These are phyloP conservation scores for Catocala fraxini DNA, from an alignment of 2,888 invertebrate genomes.

Conservation along the genomic window DNA sequence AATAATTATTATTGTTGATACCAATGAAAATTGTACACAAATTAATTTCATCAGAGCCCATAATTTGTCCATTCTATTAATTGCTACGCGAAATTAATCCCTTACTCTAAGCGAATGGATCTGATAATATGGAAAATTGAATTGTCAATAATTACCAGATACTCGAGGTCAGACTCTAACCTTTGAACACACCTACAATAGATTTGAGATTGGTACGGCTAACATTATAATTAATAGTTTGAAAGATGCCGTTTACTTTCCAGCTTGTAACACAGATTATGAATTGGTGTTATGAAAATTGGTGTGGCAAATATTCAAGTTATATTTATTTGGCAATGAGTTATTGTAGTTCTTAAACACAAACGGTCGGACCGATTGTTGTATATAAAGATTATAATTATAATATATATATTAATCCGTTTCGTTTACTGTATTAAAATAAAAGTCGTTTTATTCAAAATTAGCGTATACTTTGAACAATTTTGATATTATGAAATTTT, in stretches of 20 bases:
- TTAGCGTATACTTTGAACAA: too few species aligned
- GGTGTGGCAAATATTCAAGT: too few species aligned
- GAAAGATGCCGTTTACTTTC: conserved; percentile 30
- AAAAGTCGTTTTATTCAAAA: too few species aligned
- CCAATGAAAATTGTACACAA: conserved; percentile 21
- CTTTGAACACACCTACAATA: conserved; percentile 49
- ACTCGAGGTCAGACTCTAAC: conserved; percentile 48
- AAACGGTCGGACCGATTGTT: too few species aligned
- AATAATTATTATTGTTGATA: conserved; percentile 1
- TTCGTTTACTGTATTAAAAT: too few species aligned
- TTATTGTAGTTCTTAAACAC: too few species aligned
- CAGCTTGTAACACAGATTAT: not conserved
- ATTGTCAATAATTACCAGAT: conserved; percentile 81
- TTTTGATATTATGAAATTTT: too few species aligned
- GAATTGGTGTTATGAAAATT: not conserved
- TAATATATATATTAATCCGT: too few species aligned
- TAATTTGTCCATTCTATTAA: conserved; percentile 50
- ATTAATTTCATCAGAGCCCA: conserved; percentile 38
- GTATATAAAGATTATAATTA: too few species aligned
- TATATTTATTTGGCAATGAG: too few species aligned
- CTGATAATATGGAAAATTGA: conserved; percentile 79
- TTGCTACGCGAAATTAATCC: conserved; percentile 47
- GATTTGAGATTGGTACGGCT: conserved; percentile 42
- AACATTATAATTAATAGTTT: conserved; percentile 47
- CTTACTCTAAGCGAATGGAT: conserved; percentile 62